Percentiles rank a stretch among this genome's conserved stretches.
Conservation (phyloP, 2,797 vertebrate genomes). For the Ctenosaura bakeri region DNA sequence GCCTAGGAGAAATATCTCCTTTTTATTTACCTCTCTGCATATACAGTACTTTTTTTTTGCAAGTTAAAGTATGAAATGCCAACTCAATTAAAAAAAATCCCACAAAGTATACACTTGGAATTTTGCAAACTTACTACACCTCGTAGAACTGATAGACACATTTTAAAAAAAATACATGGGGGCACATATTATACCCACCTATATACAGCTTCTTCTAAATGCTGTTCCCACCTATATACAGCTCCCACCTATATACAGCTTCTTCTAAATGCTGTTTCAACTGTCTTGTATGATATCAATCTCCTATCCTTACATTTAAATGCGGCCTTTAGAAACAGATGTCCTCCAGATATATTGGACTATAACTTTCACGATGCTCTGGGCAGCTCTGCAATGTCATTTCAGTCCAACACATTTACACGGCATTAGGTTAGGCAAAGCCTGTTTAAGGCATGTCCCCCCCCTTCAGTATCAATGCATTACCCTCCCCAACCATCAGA, state of each 20-base stretch:
- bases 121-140: constrained; percentile 47
- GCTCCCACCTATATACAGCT: constrained; percentile 53
- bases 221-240: constrained; percentile 40
- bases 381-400: not conserved
- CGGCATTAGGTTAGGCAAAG: not conserved
- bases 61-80: constrained; percentile 62
- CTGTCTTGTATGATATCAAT: not conserved
- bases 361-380: not conserved
- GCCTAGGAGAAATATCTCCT: constrained; percentile 49
- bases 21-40: constrained; percentile 48
- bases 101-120: constrained; percentile 46
- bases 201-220: constrained; percentile 37
- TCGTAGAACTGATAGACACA: constrained; percentile 21
- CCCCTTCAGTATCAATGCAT: constrained; percentile 31
- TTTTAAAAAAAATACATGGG: constrained; percentile 32
- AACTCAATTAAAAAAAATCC: constrained; percentile 31
- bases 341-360: not conserved
- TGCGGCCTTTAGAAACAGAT: not conserved
- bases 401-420: not conserved
- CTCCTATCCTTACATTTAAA: not conserved
- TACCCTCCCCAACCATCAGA: not conserved
- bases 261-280: constrained; percentile 11
- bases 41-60: constrained; percentile 61
- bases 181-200: constrained; percentile 42
- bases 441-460: constrained; percentile 58